Base-by-base conservation (phyloP, 53 echinoderm and acorn worm species). In the Astropecten irregularis region DNA sequence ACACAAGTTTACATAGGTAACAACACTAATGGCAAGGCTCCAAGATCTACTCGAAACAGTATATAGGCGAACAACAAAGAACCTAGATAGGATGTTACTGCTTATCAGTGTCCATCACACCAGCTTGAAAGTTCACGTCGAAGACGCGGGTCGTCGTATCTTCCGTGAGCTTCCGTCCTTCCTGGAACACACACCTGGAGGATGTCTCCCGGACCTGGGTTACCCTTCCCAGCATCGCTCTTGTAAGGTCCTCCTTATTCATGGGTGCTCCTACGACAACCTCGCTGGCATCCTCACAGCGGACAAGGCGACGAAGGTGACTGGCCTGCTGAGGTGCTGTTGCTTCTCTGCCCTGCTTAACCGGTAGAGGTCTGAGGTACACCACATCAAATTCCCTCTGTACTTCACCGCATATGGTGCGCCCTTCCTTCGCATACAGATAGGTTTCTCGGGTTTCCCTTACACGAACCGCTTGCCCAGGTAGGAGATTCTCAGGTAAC, bases 401-500 rank as follows among this genome's bases (percentile, higher is more conserved):
- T 10, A 73, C 31, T 0, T 73, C 73, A 0, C 55, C 56, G 11
- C 73, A 73, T 20, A 73, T 73, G 4, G 73, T 73, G 13, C 53
- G 34, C 18, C 73, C 36, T 21, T 73, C 53, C 21, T 33, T 36
- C 19, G 37, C 73, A 54, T 55, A 73, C 38, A 73, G 36, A 54
- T 54, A 73, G 10, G 54, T 73, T 9, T 73, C 73, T 26, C 73
- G 19, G 11, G 54, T 55, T 35, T 73, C 73, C 10, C 14, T 55
- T 0, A 73, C 13, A 9, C 36, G 56, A 20, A 37, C 38, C 25
- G 35, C 14, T 23, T 73, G 73, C 3, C 73, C 73, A 55, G 73
- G 55, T 39, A 55, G 27, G 14, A 73, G 53, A 11, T 53, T 53
- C 53, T 73, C 73, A 2, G 73, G 56, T 9, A 73, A 20, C 53